These are phyloP conservation scores for Lomographa bimaculata DNA, from an alignment of 2,888 invertebrate genomes.

Conservation along the genomic window DNA sequence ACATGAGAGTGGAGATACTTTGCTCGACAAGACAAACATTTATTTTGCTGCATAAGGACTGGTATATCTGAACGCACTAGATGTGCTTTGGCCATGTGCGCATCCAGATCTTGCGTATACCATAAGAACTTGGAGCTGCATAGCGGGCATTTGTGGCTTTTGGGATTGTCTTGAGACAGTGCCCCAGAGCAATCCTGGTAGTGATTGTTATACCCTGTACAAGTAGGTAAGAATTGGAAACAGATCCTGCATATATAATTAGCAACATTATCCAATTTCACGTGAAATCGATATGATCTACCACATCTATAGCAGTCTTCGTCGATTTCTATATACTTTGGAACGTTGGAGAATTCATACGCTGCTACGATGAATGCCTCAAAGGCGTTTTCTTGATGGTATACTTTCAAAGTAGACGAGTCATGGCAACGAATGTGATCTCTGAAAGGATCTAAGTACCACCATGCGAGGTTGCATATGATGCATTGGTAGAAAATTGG, in stretches of 20 bases:
- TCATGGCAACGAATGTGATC: slow-evolving; percentile 49
- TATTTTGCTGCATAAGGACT: no score
- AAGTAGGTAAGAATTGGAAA: no score
- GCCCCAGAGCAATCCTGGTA: no score
- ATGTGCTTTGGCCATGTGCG: slow-evolving; percentile 42
- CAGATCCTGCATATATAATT: no score
- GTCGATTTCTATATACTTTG: slow-evolving; percentile 23
- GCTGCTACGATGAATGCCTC: slow-evolving; percentile 43
- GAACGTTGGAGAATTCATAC: fast-evolving
- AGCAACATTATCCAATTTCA: no score
- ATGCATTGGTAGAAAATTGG: slow-evolving; percentile 59
- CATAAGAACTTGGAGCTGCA: slow-evolving; percentile 3
- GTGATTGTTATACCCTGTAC: no score
- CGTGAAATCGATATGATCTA: slow-evolving; percentile 21
- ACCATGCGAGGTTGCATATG: slow-evolving; percentile 50
- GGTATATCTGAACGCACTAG: slow-evolving; percentile 48
- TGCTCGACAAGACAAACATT: no score
- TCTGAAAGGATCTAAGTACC: slow-evolving; percentile 46
- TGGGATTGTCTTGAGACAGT: not conserved
- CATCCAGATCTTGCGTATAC: not conserved
- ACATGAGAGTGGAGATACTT: no score
- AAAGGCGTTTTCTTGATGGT: slow-evolving; percentile 24
- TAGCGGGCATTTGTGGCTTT: not conserved
- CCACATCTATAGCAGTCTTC: slow-evolving; percentile 49
- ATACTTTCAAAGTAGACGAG: no score